Evolutionary conservation across 2,113 vertebrate genomes (phyloP), one percentile per base, ranked within the genome.

Genomic region (Oenanthe melanoleuca): DNA sequence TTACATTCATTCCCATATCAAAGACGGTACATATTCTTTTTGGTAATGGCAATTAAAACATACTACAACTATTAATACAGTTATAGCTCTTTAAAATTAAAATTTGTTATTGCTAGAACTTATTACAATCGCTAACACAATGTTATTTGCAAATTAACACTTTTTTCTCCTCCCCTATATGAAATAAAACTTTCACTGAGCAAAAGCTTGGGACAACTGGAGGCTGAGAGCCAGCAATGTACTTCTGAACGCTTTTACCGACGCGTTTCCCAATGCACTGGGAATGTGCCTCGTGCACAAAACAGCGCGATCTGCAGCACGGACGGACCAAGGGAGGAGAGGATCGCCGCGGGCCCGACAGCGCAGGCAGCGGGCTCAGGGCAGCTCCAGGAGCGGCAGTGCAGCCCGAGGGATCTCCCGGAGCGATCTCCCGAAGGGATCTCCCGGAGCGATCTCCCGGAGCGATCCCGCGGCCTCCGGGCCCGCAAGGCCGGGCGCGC

Each of bases 221-320:
- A 29, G 31, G 20, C 29, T 3, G 5, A 16, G 24, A 52, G 26
- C 7, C 29, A 25, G 6, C 5, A 23, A 38, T 37, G 6, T 3
- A 2, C 26, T 61, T 17, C 37, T 1, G 1, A 18, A 1, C 0
- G 31, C n/a, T 49, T 9, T 14, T 11, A 14, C 21, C 1, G 33
- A 10, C 37, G 12, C 0, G 2, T 3, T 53, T 18, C 66, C 47
- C 79, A 11, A 0, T 0, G 3, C 66, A 2, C 23, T 0, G 49
- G 29, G 53, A 5, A 31, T 2, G 3, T 2, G 57, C 38, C 11
- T 2, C 15, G 21, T 12, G 85, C 50, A 20, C 25, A 2, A 3
- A 64, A 1, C 1, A 7, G 1, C 18, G 6, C 73, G 7, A 2
- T 5, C 22, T 5, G 8, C 42, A 29, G 52, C 45, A 8, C 2